Evolutionary conservation across 2,797 vertebrate species (phyloP).

Genomic region (Sebastolobus alascanus): DNA sequence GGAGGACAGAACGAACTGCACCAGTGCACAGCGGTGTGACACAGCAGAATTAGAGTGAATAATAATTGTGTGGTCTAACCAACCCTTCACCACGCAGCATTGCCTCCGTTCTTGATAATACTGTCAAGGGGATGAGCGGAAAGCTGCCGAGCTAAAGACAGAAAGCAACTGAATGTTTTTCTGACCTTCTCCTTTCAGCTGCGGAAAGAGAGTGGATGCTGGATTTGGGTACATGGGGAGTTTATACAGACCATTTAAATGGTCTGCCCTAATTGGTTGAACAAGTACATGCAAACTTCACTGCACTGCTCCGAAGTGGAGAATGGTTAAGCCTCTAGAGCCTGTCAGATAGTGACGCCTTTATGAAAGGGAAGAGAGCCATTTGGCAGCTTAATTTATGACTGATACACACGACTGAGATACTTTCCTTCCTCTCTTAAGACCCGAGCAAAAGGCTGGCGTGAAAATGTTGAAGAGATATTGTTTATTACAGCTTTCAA

Average conservation of each 20-base stretch:
- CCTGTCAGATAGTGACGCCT: constrained; percentile 7
- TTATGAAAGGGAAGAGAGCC: constrained; percentile 19
- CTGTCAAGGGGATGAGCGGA: constrained; percentile 40
- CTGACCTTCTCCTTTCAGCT: constrained; percentile 43
- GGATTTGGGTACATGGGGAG: neutral
- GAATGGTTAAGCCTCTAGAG: constrained; percentile 13
- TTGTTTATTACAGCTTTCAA: neutral
- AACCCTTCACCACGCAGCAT: constrained; percentile 53
- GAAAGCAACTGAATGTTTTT: constrained; percentile 22
- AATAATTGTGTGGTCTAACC: constrained; percentile 70
- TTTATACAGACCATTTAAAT: constrained; percentile 28
- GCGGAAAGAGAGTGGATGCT: constrained; percentile 11
- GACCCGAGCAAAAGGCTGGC: neutral
- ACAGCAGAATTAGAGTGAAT: constrained; percentile 61
- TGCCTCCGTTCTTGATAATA: constrained; percentile 49
- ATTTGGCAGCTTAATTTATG: constrained; percentile 31
- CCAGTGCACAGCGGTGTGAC: constrained; percentile 60
- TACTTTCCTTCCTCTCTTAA: neutral
- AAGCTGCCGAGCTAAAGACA: constrained; percentile 32
- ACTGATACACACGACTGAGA: constrained; percentile 4
- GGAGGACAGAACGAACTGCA: constrained; percentile 48
- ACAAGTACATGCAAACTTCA: constrained; percentile 28
- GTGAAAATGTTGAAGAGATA: neutral
- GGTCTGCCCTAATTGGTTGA: constrained; percentile 37
- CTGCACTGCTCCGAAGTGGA: neutral